These are phyloP conservation scores for Enteromius trimaculatus DNA, from an alignment of 2,797 vertebrate genomes.

Conservation along the genomic window DNA sequence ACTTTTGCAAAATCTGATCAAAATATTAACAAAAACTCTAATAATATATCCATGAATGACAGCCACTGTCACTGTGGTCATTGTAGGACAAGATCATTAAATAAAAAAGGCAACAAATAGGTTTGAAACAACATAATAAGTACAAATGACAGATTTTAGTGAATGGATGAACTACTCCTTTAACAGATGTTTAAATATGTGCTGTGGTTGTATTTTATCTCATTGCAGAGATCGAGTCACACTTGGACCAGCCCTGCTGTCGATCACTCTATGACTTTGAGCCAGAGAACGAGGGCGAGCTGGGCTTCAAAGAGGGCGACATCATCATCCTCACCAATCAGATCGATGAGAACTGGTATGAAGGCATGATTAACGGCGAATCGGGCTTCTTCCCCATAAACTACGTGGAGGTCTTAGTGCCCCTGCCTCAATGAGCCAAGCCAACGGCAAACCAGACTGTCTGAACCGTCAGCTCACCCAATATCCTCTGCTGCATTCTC, in stretches of 20 bases:
- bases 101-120: background rate
- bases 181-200: background rate
- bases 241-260: conserved; percentile 92
- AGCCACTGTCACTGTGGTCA: background rate
- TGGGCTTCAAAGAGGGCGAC: conserved; percentile 95
- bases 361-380: conserved; percentile 89
- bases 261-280: conserved; percentile 93
- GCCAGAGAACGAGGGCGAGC: conserved; percentile 93
- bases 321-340: conserved; percentile 95
- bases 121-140: background rate
- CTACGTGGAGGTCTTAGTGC: conserved; percentile 93
- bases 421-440: conserved; percentile 84
- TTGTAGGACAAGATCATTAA: background rate
- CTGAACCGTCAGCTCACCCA: conserved; percentile 44
- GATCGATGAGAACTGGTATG: conserved; percentile 98
- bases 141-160: background rate
- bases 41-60: too few species aligned
- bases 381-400: conserved; percentile 97
- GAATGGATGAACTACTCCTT: background rate
- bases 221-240: conserved; percentile 78
- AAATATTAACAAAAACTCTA: background rate
- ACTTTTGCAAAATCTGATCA: background rate
- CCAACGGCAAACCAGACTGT: conserved; percentile 35
- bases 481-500: conserved; percentile 54
- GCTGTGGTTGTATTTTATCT: background rate